These are phyloP conservation scores for Sphaerophoria rueppellii DNA, from an alignment of 2,888 invertebrate species.

Conservation along the genomic window DNA sequence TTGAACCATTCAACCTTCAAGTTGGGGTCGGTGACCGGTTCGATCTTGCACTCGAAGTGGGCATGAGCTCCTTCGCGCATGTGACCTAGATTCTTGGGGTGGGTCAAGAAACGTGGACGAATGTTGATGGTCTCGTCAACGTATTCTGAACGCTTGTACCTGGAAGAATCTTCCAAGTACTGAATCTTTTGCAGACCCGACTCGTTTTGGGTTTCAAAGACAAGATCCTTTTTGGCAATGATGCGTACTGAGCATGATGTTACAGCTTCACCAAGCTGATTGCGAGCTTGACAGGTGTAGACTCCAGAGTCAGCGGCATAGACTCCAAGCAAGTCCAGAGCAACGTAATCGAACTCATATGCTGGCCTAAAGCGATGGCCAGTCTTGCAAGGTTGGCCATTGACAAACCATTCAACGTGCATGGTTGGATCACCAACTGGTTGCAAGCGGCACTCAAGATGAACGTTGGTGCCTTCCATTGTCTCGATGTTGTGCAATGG, in stretches of 20 bases:
- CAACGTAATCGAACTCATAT: constrained; percentile 98
- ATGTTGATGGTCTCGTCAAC: constrained; percentile 92
- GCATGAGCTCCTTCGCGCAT: constrained; percentile 95
- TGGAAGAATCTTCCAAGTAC: constrained; percentile 93
- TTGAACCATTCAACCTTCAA: constrained; percentile 98
- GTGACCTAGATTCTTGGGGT: constrained; percentile 92
- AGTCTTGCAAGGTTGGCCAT: constrained; percentile 94
- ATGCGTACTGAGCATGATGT: constrained; percentile 95
- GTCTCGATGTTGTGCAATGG: constrained; percentile 95
- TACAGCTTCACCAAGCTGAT: constrained; percentile 96
- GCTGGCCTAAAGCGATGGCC: constrained; percentile 97
- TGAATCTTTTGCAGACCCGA: constrained; percentile 96
- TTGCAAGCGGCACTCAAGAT: constrained; percentile 94
- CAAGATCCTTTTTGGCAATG: constrained; percentile 93
- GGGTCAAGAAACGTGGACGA: constrained; percentile 92
- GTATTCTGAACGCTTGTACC: constrained; percentile 91
- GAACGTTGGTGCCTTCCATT: constrained; percentile 94
- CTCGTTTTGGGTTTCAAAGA: constrained; percentile 94
- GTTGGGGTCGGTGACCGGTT: constrained; percentile 98
- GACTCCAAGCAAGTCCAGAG: constrained; percentile 96
- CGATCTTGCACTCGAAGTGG: constrained; percentile 98
- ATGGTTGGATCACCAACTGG: constrained; percentile 95
- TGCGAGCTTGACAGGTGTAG: constrained; percentile 97
- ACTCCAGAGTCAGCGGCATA: constrained; percentile 99
- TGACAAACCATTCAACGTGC: constrained; percentile 98